These are phyloP conservation scores for Hyles euphorbiae DNA, from an alignment of 1,140 invertebrate species.

Conservation along the genomic window DNA sequence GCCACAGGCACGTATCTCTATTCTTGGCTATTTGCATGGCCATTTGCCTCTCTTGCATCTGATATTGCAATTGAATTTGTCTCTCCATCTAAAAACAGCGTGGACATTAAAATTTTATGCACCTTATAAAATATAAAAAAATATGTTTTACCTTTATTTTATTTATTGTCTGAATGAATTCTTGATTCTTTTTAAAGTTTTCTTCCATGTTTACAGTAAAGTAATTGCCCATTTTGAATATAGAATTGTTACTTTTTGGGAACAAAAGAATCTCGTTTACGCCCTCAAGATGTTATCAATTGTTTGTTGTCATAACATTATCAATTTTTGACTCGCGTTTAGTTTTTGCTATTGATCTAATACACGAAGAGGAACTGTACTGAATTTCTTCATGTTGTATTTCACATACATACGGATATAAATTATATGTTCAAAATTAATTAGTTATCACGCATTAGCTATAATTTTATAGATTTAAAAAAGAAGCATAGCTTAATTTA, in stretches of 20 bases:
- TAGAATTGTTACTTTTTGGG: not conserved
- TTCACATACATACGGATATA: too few species aligned
- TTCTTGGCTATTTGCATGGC: conserved; percentile 83
- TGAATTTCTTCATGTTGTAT: too few species aligned
- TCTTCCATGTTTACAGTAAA: conserved; percentile 67
- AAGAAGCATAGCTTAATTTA: too few species aligned
- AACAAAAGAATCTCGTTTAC: conserved; percentile 1
- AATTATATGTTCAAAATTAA: too few species aligned
- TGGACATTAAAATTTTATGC: not conserved
- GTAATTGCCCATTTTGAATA: conserved; percentile 47
- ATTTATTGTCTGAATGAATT: conserved; percentile 82
- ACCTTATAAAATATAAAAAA: not conserved
- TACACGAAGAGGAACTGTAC: too few species aligned
- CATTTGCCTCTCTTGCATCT: conserved; percentile 83
- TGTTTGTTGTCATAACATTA: conserved; percentile 17
- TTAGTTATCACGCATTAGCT: too few species aligned
- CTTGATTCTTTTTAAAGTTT: conserved; percentile 81
- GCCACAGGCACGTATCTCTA: conserved; percentile 84
- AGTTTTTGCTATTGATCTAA: conserved; percentile 3
- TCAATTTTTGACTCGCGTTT: conserved; percentile 2
- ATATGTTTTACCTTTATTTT: conserved; percentile 76
- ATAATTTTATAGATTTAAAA: too few species aligned
- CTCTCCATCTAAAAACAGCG: conserved; percentile 47
- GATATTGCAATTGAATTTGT: conserved; percentile 88
- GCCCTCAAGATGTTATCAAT: conserved; percentile 10